Evolutionary conservation across 1,140 invertebrate genomes (phyloP), one percentile per base, ranked within the genome.

Genomic region (Monomorium pharaonis): DNA sequence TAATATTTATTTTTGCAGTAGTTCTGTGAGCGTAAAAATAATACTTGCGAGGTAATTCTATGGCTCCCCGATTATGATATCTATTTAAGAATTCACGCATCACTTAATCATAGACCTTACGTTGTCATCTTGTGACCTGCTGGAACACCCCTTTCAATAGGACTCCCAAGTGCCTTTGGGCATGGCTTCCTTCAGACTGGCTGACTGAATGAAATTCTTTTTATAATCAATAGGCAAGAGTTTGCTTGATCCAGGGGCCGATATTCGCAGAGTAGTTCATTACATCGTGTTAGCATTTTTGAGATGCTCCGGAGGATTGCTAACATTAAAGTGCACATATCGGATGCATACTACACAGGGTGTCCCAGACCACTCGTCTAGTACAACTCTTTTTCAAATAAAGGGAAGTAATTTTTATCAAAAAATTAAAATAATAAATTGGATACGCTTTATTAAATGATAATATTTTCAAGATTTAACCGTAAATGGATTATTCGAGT

Each of bases 81-180:
- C 37, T 62, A 47, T 54, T 88, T 60, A 74, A 86, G 42, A 65
- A 89, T 58, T 91, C 44, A 84, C 56, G 44, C 72, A 77, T 56
- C 49, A 80, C 72, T 65, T 75, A 75, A 51, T 58, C 33, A 80
- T 74, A 33, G 42, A 72, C 84, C 83, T 90, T 84, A 74, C 74
- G 63, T 86, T 89, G 87, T 91, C 86, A 92, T 91, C 92, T 94
- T 95, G 94, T 95, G 95, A 96, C 95, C 95, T 96, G 95, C 95
- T 96, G 95, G 95, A 95, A 95, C 94, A 86, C 91, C 83, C 89
- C 67, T 92, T 84, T 92, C 67, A 95, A 92, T 89, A 89, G 90
- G 88, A 86, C 75, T 86, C 88, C 90, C 87, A 80, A 88, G 76
- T 85, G 76, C 89, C 80, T 84, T 49, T 91, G 78, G 84, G 87